phyloP scores from a whole-genome alignment of 64 coral and sea anemone species.

The Pocillopora verrucosa region DNA sequence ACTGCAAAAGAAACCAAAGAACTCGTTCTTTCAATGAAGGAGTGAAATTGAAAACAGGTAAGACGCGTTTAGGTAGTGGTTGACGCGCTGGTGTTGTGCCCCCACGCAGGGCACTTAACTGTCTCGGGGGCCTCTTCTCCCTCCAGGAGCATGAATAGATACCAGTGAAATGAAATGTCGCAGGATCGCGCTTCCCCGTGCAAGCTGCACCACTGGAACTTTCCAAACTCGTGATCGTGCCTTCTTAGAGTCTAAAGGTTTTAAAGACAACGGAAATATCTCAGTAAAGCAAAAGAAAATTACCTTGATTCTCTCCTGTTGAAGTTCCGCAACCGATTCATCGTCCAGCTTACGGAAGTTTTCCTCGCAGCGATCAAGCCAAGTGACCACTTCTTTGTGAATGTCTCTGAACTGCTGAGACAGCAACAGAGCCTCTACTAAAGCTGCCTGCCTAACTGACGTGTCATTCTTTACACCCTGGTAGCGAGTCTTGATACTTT shows the following conservation, averaged over 20 bases:
- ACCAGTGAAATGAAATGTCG: no score
- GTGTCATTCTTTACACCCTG: conserved; percentile 66
- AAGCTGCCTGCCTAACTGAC: conserved; percentile 70
- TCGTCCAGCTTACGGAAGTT: conserved; percentile 82
- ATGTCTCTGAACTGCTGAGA: conserved; percentile 96
- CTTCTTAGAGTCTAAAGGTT: no score
- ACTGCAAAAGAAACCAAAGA: conserved; percentile 39
- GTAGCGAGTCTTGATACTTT: conserved; percentile 70
- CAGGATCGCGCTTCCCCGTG: no score
- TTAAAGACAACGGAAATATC: not conserved
- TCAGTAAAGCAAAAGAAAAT: not conserved
- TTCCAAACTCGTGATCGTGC: no score
- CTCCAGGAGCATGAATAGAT: no score
- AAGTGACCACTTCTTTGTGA: conserved; percentile 88
- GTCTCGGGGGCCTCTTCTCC: no score
- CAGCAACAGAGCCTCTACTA: conserved; percentile 89
- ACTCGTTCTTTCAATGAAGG: not conserved
- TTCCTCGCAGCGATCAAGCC: conserved; percentile 93
- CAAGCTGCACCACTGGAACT: no score
- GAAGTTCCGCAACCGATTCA: conserved; percentile 79
- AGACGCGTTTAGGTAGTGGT: not conserved
- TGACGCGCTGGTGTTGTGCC: no score
- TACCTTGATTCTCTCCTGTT: conserved; percentile 94
- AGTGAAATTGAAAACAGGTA: not conserved
- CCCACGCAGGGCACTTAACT: no score